Percentiles rank a stretch among this genome's conserved stretches.
Conservation (phyloP, 2,888 invertebrate genomes). For the Leptopterna dolabrata region DNA sequence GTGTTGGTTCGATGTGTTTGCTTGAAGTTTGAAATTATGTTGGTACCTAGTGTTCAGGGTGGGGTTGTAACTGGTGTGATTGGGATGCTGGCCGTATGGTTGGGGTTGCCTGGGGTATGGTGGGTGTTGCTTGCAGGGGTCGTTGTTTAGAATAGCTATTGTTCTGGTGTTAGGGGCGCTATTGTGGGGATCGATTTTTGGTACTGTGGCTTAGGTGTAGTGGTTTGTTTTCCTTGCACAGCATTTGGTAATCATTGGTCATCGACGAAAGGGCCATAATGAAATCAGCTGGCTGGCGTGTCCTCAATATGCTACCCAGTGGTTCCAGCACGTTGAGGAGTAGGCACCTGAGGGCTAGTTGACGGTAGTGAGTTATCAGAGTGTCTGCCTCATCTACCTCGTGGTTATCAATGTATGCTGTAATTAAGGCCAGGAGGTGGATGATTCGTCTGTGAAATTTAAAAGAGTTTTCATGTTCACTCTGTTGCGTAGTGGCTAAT, state of each 20-base stretch:
- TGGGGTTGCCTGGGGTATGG: no score
- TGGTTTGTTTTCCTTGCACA: no score
- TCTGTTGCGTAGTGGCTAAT: background rate
- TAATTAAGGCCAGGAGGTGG: background rate
- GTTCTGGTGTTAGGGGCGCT: no score
- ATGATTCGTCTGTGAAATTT: background rate
- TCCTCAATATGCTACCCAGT: background rate
- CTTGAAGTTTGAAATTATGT: background rate
- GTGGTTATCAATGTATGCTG: background rate
- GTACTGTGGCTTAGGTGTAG: no score
- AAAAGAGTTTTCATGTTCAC: background rate
- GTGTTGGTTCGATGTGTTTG: background rate
- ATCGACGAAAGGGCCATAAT: background rate
- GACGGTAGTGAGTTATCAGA: background rate
- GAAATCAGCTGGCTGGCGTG: background rate
- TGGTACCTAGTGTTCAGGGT: no score
- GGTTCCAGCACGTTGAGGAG: background rate
- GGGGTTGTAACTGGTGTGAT: no score
- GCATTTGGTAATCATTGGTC: conserved; percentile 1
- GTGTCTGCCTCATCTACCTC: background rate
- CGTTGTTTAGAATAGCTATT: no score
- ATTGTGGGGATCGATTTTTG: no score
- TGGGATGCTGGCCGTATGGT: no score
- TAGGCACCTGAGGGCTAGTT: background rate
- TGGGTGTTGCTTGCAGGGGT: background rate